phyloP scores from a whole-genome alignment of 30 jellyfish, hydroid and myxozoan species.

The Turritopsis dohrnii region DNA sequence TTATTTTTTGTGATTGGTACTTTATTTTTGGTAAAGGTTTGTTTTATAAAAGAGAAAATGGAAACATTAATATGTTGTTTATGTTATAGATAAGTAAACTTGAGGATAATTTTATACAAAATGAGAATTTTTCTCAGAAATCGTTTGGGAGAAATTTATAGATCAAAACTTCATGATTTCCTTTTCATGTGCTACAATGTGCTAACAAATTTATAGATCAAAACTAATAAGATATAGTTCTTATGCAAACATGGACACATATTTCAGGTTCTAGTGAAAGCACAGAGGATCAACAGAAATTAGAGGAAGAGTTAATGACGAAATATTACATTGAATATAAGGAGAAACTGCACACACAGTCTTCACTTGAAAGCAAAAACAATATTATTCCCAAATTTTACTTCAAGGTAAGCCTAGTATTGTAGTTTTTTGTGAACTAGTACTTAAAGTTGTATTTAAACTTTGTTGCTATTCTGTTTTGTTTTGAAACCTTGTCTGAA shows the following conservation, averaged over 20 bases:
- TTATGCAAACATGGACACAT: no score
- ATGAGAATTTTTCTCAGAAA: not conserved
- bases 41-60: no score
- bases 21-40: no score
- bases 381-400: conserved; percentile 69
- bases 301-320: conserved; percentile 51
- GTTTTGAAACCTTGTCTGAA: no score
- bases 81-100: no score
- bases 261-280: not conserved
- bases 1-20: no score
- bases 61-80: no score
- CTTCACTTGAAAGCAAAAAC: not conserved
- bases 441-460: no score
- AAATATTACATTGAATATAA: conserved; percentile 59
- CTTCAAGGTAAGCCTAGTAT: conserved; percentile 43
- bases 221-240: no score
- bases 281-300: conserved; percentile 40
- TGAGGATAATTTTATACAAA: not conserved
- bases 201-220: not conserved
- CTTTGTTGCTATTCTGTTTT: no score
- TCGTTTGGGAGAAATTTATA: not conserved
- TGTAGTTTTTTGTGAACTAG: no score
- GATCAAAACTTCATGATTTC: not conserved
- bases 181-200: not conserved
- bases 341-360: conserved; percentile 17